Percentiles rank a stretch among this genome's conserved stretches.
Conservation (phyloP, 2,888 invertebrate genomes). For the Platerodrilus igneus region DNA sequence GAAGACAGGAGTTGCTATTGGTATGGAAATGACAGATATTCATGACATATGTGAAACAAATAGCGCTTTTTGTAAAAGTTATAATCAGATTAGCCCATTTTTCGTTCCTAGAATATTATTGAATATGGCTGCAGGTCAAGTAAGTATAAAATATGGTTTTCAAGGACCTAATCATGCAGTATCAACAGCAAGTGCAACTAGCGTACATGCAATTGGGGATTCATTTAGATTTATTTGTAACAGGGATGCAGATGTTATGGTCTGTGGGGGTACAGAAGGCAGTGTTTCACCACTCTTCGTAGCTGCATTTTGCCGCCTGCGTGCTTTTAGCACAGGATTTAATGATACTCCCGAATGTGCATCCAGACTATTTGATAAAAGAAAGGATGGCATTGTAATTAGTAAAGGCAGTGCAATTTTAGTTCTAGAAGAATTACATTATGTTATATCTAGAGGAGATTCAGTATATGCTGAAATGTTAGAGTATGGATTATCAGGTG, state of each 20-base stretch:
- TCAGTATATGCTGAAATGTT: constrained; percentile 86
- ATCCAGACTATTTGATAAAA: constrained; percentile 90
- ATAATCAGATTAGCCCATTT: constrained; percentile 87
- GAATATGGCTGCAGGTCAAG: constrained; percentile 94
- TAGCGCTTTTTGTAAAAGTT: constrained; percentile 71
- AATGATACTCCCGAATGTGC: constrained; percentile 75
- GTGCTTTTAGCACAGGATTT: constrained; percentile 82
- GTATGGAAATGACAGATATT: constrained; percentile 93
- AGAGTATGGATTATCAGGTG: constrained; percentile 85
- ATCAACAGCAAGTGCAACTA: constrained; percentile 97
- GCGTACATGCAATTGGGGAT: constrained; percentile 90
- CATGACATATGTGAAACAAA: constrained; percentile 78
- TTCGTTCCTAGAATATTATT: constrained; percentile 91
- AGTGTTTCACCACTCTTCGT: constrained; percentile 84
- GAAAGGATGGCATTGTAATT: constrained; percentile 96
- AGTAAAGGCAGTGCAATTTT: constrained; percentile 92
- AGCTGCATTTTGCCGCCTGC: constrained; percentile 84
- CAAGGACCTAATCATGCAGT: constrained; percentile 89
- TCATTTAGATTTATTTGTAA: constrained; percentile 78
- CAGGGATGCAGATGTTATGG: constrained; percentile 85
- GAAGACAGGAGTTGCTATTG: constrained; percentile 81
- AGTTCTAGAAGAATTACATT: constrained; percentile 82
- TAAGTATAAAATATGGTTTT: constrained; percentile 85
- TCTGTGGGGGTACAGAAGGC: constrained; percentile 91
- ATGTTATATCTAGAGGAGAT: constrained; percentile 73